These are phyloP conservation scores for Sturnira hondurensis DNA, from an alignment of 2,113 vertebrate species.

Conservation along the genomic window DNA sequence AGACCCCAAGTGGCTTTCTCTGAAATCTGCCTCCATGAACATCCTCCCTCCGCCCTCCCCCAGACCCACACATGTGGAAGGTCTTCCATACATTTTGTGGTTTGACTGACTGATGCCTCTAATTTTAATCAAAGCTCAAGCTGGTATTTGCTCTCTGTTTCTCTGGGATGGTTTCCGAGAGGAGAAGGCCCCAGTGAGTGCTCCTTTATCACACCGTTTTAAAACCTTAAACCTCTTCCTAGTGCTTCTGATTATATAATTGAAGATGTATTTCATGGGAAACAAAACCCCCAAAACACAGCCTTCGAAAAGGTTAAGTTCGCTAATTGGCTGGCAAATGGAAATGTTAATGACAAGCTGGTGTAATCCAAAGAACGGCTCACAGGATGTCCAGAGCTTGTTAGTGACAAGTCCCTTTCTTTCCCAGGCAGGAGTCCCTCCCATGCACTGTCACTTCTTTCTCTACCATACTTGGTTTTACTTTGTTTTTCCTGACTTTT, in stretches of 20 bases:
- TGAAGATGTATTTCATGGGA: neutral
- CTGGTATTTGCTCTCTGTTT: neutral
- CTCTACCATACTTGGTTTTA: neutral
- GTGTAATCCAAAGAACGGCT: neutral
- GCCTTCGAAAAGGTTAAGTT: neutral
- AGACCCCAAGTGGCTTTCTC: neutral
- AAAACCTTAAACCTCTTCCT: neutral
- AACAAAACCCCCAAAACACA: neutral
- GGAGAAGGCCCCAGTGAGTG: neutral
- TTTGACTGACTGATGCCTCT: neutral
- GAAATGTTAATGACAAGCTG: neutral
- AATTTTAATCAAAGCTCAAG: conserved; percentile 15
- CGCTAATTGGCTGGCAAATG: neutral
- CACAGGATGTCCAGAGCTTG: neutral
- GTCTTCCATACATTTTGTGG: neutral
- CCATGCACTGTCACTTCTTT: neutral
- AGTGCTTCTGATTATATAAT: neutral
- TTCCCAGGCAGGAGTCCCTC: too few species aligned
- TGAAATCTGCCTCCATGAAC: neutral
- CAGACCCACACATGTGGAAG: neutral
- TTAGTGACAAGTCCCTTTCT: neutral
- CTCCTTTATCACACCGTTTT: neutral
- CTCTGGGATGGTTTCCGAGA: neutral
- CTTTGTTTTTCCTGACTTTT: neutral
- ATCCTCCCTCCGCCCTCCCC: neutral